Evolutionary conservation across 1,140 invertebrate species (phyloP).

Genomic region (Fopius arisanus): DNA sequence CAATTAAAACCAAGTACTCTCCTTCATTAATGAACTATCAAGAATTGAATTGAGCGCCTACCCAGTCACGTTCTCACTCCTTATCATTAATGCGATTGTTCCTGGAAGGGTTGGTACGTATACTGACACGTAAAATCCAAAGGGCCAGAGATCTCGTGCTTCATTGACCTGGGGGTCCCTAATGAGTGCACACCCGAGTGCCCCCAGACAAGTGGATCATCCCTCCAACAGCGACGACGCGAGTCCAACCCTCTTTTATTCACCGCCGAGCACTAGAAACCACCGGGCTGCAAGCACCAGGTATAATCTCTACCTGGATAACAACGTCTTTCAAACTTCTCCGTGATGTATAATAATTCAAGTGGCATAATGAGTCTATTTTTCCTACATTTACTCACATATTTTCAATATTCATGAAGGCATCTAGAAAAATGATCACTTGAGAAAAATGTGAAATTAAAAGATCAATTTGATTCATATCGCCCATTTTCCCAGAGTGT

Average conservation of each 20-base stretch:
- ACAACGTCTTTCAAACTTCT: conserved; percentile 4
- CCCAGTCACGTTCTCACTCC: not conserved
- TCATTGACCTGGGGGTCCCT: conserved; percentile 53
- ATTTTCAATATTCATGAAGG: no score
- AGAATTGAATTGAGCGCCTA: not conserved
- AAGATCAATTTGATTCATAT: no score
- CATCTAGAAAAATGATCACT: no score
- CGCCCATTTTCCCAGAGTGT: no score
- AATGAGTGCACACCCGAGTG: conserved; percentile 54
- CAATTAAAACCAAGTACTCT: not conserved
- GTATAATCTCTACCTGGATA: not conserved
- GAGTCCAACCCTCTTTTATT: conserved; percentile 14
- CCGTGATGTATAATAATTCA: conserved; percentile 25
- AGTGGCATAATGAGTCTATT: no score
- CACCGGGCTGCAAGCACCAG: not conserved
- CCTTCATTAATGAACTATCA: not conserved
- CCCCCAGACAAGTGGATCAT: conserved; percentile 52
- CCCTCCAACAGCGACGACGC: conserved; percentile 40
- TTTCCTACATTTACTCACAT: not conserved
- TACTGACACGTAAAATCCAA: conserved; percentile 17
- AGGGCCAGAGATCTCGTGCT: conserved; percentile 41
- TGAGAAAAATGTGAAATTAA: no score
- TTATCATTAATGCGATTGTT: not conserved
- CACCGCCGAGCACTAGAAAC: conserved; percentile 1
- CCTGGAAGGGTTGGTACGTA: not conserved